These are phyloP conservation scores for Machaerirhynchus nigripectus DNA, from an alignment of 2,113 vertebrate species.

Conservation along the genomic window DNA sequence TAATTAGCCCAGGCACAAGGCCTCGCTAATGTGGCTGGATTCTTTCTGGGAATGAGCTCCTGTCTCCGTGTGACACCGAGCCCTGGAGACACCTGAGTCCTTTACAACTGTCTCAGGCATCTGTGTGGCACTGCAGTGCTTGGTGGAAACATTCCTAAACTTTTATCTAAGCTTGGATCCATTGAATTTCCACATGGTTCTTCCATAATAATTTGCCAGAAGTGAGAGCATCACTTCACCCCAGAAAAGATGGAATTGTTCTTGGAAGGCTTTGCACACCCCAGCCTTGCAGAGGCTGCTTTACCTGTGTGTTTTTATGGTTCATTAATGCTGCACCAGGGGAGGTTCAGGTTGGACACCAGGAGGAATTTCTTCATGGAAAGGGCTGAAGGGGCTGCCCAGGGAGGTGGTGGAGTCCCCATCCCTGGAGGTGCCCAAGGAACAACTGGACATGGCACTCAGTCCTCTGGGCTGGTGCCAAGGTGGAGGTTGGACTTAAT, in stretches of 20 bases:
- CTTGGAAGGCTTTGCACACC: not conserved
- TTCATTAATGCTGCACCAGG: not conserved
- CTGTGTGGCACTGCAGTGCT: not conserved
- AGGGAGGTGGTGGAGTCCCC: not conserved
- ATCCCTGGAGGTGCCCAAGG: not conserved
- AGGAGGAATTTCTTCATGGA: not conserved
- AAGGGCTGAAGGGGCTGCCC: not conserved
- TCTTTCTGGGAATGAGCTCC: not conserved
- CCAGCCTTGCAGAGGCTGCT: not conserved
- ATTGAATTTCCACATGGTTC: not conserved
- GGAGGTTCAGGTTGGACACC: not conserved
- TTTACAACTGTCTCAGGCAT: not conserved
- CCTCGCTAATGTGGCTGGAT: not conserved
- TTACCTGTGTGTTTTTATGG: not conserved
- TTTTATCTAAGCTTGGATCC: not conserved
- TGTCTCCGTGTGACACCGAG: not conserved
- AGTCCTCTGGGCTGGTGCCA: not conserved
- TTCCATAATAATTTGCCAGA: not conserved
- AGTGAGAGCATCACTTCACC: not conserved
- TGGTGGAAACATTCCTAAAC: not conserved
- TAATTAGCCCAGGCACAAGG: conserved; percentile 10
- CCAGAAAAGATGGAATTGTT: not conserved
- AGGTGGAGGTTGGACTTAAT: not conserved
- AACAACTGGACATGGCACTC: fast-evolving
- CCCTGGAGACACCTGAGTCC: not conserved